Base-by-base conservation (phyloP, 2,113 vertebrate genomes). In the Kryptolebias marmoratus region DNA sequence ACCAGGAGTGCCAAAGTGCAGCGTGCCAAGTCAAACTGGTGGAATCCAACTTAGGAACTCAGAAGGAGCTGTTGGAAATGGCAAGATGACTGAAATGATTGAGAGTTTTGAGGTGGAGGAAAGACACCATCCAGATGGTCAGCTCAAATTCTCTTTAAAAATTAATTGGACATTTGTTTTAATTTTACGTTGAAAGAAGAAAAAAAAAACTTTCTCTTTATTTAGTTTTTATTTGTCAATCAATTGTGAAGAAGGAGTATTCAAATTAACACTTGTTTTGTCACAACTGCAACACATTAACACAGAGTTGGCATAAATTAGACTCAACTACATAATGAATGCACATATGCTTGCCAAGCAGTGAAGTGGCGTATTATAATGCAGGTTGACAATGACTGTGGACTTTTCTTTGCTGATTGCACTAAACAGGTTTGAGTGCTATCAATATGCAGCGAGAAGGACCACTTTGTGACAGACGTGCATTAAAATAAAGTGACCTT, bases 51-150 rank as follows among this genome's bases (percentile, higher is more conserved):
- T 73, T 59, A 64, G 68, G 32, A 73, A 81, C 64, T 59, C 48
- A 87, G 77, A 71, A 79, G 53, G 61, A 87, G 77, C 79, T 73
- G 84, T 73, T 86, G 62, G 73, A 76, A 84, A 79, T 70, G 69
- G 71, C 63, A 75, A 78, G 77, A 79, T 7, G 49, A 27, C 70
- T 64, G 84, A 77, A 82, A 75, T 39, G 75, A 89, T 79, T 84
- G 68, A 73, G 78, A 85, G 78, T 65, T 11, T 77, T 73, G 68
- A 77, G 64, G 71, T 22, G 67, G 74, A 82, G 68, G 68, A 80
- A 45, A 78, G 71, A 82, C 69, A 69, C 73, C 39, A 59, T 83
- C 87, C 91, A 92, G 91, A 91, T 92, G 91, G 91, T 89, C 89
- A 86, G 85, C 83, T 84, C 83, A 64, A 58, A 80, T 70, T 75